Evolutionary conservation across 2,888 invertebrate species (phyloP), one percentile per base, ranked within the genome.

Genomic region (Nephrotoma appendiculata): DNA sequence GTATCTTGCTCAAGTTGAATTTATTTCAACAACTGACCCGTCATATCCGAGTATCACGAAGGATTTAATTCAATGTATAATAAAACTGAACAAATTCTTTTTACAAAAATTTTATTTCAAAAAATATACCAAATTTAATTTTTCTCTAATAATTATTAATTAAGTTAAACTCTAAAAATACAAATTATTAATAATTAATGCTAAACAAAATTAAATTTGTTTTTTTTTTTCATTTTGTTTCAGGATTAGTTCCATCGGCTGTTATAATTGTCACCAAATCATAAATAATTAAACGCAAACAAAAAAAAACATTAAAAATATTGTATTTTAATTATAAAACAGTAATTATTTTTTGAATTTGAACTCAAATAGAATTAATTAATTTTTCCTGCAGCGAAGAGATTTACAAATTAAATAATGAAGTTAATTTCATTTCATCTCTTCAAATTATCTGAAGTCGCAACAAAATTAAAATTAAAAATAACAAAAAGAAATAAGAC

Each of bases 191-290:
- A 42, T 84, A 84, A 42, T 84, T 84, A 84, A 41, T 41, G 41
- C 31, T 42, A 84, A 12, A n/a, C 48, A 15, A 83, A 42, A 84
- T 41, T 84, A 84, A 84, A 42, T 84, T 15, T 43, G 42, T 42
- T 42, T 85, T 85, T 85, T 43, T 42, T 85, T 85, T 85, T 43
- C n/a, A n/a, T 44, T 43, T n/a, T 45, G 5, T 85, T 85, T 19
- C 15, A 86, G 97, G 96, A 90, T 92, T 97, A 89, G 96, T 96
- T 86, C 97, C 97, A 43, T 95, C 96, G 57, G 96, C 97, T 86
- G 97, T 97, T 41, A 12, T 86, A 52, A 86, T 86, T 57, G 86
- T 86, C 41, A 86, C 86, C 12, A 86, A 86, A 57, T 15, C 57
- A 52, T 42, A 48, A 45, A 48, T 31, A 45, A 45, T 31, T 31